Evolutionary conservation across 2,888 invertebrate genomes (phyloP), one percentile per base, ranked within the genome.

Genomic region (Microplitis manilae): DNA sequence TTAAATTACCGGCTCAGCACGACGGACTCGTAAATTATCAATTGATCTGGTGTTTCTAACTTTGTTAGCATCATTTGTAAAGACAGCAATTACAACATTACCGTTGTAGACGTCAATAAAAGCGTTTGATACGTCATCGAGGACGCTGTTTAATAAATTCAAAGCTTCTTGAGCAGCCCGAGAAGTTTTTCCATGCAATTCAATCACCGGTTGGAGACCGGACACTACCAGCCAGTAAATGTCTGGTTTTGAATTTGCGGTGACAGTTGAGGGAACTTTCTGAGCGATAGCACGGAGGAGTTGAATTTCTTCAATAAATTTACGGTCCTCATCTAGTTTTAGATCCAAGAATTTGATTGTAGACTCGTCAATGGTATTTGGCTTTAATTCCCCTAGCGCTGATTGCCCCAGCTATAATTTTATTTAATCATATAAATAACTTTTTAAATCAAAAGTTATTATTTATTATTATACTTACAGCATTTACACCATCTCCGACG

Each of bases 151-250:
- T 30, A 95, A 87, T 15, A 95, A 86, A 80, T 91, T 90, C 82
- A 93, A 92, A 41, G 94, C 94, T 90, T 95, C 94, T 79, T 92
- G 92, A 2, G 93, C 91, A 84, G 92, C 92, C 8, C 92, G 90
- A 0, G 95, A 94, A 85, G 93, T 93, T 69, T 92, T 92, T 5
- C 94, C 94, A 86, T 95, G 93, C 75, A 91, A 90, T 85, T 94
- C 94, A 15, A 92, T 91, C 20, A 95, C 88, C 8, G 93, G 91
- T 84, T 93, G 93, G 30, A 95, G 90, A 8, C 93, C 92, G 64
- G 91, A 90, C 81, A 94, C 90, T 78, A 93, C 92, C 82, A 95
- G 91, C 93, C 94, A 93, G 87, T 92, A 94, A 83, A 94, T 91
- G 87, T 94, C 94, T 70, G 94, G 91, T 70, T 92, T 89, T 76